Conservation (phyloP, 2,797 vertebrate genomes). For the Anguilla pacifica region DNA sequence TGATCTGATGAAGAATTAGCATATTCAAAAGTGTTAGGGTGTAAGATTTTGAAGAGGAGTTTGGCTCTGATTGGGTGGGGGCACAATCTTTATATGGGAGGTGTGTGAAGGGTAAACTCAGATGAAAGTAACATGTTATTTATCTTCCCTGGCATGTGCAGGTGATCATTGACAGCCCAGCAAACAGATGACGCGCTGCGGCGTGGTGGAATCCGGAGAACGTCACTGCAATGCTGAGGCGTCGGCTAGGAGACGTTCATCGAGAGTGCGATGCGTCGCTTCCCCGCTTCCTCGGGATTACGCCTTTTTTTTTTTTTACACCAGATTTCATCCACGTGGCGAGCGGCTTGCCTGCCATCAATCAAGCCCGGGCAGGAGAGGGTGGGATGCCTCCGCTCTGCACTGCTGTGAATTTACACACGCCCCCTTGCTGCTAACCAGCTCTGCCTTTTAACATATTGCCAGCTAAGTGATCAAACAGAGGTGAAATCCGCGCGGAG, state of each 20-base stretch:
- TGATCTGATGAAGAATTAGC: not conserved
- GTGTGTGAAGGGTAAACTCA: not conserved
- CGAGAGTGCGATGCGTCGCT: not conserved
- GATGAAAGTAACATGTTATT: conserved; percentile 9
- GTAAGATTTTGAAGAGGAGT: not conserved
- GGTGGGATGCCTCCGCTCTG: not conserved
- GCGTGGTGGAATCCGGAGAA: not conserved
- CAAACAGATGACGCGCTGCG: not conserved
- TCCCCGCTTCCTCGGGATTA: not conserved
- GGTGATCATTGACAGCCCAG: conserved; percentile 14
- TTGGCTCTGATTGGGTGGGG: not conserved
- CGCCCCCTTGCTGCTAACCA: not conserved
- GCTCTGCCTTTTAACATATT: conserved; percentile 17
- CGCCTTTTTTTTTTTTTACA: not conserved
- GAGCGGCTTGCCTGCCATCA: not conserved
- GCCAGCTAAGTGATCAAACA: conserved; percentile 24
- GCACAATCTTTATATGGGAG: not conserved
- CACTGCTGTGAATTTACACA: not conserved
- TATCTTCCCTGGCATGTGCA: not conserved
- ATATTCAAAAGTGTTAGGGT: not conserved
- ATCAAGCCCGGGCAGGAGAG: not conserved
- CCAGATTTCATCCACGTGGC: not conserved
- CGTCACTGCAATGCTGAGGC: not conserved
- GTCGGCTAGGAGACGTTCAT: not conserved
- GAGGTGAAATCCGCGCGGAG: not conserved